These are phyloP conservation scores for Pelodiscus sinensis DNA, from an alignment of 2,113 vertebrate genomes.

Conservation along the genomic window DNA sequence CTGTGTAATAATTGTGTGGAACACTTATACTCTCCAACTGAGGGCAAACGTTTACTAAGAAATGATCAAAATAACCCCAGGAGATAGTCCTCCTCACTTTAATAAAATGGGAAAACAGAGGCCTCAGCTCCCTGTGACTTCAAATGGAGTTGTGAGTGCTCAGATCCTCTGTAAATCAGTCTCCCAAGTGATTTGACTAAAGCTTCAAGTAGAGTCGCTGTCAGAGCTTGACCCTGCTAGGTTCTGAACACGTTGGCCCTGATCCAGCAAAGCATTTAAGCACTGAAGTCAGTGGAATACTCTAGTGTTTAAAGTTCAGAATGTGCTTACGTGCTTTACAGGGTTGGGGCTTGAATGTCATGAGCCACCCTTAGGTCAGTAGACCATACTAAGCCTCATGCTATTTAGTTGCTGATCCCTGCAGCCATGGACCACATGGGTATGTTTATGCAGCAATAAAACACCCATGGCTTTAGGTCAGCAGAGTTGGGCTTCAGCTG, in stretches of 20 bases:
- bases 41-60: neutral
- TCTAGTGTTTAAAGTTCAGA: neutral
- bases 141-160: neutral
- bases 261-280: neutral
- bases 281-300: neutral
- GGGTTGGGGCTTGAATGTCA: neutral
- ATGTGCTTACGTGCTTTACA: neutral
- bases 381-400: neutral
- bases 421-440: neutral
- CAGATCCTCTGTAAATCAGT: neutral
- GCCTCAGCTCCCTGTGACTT: neutral
- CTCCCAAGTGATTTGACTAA: conserved; percentile 3
- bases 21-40: neutral
- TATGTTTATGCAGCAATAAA: neutral
- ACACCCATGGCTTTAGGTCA: neutral
- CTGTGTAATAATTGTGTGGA: neutral
- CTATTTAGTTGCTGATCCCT: neutral
- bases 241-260: neutral
- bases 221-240: neutral
- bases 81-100: neutral
- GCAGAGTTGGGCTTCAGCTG: neutral
- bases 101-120: neutral
- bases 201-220: neutral
- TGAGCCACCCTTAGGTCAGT: neutral
- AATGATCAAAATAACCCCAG: neutral